Evolutionary conservation across 2,888 invertebrate species (phyloP), one percentile per base, ranked within the genome.

Genomic region (Creontiades dilutus): DNA sequence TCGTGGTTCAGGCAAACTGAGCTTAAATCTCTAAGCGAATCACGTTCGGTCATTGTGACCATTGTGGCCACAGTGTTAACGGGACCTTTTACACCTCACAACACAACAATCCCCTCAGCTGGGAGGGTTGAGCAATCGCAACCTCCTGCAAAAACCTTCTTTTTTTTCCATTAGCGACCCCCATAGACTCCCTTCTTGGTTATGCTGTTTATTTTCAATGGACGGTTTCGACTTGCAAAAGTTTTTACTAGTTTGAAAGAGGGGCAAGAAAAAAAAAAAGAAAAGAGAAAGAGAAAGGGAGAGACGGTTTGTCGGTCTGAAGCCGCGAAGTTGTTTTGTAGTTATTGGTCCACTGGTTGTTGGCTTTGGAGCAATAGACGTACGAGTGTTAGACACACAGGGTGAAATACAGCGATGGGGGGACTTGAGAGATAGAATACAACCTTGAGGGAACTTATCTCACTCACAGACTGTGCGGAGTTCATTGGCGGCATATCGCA

Each of bases 171-270:
- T 55, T 55, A 55, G 55, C 55, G 55, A n/a, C 55, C 55, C 19
- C 57, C 13, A 16, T 57, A 57, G 57, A 57, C 57, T 57, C 57
- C 57, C 19, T 57, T 57, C 57, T 57, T n/a, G n/a, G 57, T n/a
- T 57, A 57, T 57, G 57, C 57, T 57, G 57, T 57, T 57, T 57
- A 57, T 57, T 57, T 57, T 57, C 57, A 57, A 57, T 57, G 57
- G 57, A 57, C 57, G 57, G 16, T n/a, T n/a, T n/a, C n/a, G 52
- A 52, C 57, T 57, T 57, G 16, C 57, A 57, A 57, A n/a, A 57
- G 57, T 14, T 57, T 57, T 57, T 16, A 57, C 19, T n/a, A 16
- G 57, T 57, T 57, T 57, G 57, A 57, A 52, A 57, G 57, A 37
- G 37, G 37, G 37, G 2, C 37, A 37, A 37, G 37, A 37, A 37